These are phyloP conservation scores for Chymomyza costata DNA, from an alignment of 1,140 invertebrate genomes.

Conservation along the genomic window DNA sequence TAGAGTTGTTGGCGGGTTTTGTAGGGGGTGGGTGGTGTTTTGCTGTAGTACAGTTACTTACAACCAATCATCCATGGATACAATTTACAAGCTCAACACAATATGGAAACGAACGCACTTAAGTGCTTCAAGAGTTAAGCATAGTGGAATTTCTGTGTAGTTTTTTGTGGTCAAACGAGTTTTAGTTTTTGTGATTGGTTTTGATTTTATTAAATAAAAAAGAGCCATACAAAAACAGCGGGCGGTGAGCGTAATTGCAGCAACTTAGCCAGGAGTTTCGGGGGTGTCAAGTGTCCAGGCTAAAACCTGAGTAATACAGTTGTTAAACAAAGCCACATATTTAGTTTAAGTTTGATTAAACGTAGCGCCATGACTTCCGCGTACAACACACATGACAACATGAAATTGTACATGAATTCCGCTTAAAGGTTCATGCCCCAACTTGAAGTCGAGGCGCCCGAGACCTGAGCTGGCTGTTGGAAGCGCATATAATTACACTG, in stretches of 20 bases:
- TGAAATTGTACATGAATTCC: too few relatives aligned
- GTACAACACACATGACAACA: constrained; percentile 12
- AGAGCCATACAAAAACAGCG: constrained; percentile 50
- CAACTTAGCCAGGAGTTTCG: constrained; percentile 31
- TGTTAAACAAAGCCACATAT: constrained; percentile 59
- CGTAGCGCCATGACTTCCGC: constrained; percentile 42
- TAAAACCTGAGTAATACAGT: constrained; percentile 66
- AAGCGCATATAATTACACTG: too few relatives aligned
- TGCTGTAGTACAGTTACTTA: too few relatives aligned
- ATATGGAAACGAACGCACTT: constrained; percentile 41
- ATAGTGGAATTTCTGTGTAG: constrained; percentile 28
- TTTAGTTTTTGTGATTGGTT: constrained; percentile 72
- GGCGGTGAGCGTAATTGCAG: constrained; percentile 62
- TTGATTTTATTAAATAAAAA: constrained; percentile 68
- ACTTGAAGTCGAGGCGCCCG: too few relatives aligned
- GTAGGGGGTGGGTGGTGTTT: too few relatives aligned
- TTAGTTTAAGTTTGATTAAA: constrained; percentile 3
- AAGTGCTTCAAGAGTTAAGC: constrained; percentile 33
- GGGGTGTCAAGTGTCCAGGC: constrained; percentile 8
- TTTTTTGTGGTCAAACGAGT: constrained; percentile 63
- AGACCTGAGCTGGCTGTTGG: too few relatives aligned
- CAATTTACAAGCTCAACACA: constrained; percentile 50
- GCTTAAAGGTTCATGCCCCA: too few relatives aligned
- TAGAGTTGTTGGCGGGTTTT: too few relatives aligned
- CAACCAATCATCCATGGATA: constrained; percentile 6